Base-by-base conservation (phyloP, 2,888 invertebrate genomes). In the Criorhina ranunculi region DNA sequence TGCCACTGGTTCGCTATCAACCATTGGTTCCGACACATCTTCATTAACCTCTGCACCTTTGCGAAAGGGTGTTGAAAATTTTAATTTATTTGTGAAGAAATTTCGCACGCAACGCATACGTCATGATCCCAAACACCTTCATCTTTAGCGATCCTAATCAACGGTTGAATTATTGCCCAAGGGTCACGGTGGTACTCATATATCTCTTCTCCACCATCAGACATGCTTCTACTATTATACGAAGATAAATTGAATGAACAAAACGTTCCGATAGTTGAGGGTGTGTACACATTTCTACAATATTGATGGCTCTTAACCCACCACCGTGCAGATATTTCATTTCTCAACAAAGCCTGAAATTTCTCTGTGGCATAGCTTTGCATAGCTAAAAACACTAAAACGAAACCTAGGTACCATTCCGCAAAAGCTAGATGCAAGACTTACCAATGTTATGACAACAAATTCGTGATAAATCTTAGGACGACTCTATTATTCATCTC, bases 391-490 rank as follows among this genome's bases (percentile, higher is more conserved):
- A 44, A 12, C 6, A 15, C 15, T 5, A 40, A 9, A 44, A 44
- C 5, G 9, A 17, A 15, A 15, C 12, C 1, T 5, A 24, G 4
- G 46, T n/a, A 49, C 29, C 75, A 17, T 60, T 64, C 49, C 59
- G 59, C 8, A 35, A 66, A n/a, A 24, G 24, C 24, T 24, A 76
- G 49, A 11, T 67, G 11, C 49, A 49, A 17, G 8, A 15, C 29
- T 35, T 11, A n/a, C 12, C 35, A 24, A 1, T 57, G 51, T 57
- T 49, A 79, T 79, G 73, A 69, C 83, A 75, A 55, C 31, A 37
- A 69, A 55, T 69, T 73, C 83, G 78, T 83, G 78, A 83, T 83
- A 73, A 83, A 83, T 83, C 62, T 62, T 51, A 24, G 15, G 67
- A 83, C 53, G 62, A 9, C 73, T 73, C 55, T 69, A 78, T 73